Evolutionary conservation across 2,888 invertebrate genomes (phyloP).

Genomic region (Pandemis corylana): DNA sequence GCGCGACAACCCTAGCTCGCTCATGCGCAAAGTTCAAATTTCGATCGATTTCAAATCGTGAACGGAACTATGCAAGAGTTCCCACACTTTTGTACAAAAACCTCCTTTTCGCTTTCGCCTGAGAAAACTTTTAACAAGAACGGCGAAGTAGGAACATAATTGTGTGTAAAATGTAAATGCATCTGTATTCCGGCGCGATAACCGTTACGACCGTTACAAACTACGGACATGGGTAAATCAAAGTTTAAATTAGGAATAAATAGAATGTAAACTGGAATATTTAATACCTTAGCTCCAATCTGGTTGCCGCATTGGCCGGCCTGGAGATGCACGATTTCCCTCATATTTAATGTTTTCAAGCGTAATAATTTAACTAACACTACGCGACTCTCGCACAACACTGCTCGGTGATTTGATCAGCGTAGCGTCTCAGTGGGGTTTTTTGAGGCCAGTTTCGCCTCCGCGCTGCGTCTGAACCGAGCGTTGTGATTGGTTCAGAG

Average conservation of each 20-base stretch:
- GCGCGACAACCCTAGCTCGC: slow-evolving; percentile 52
- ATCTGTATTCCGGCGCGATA: slow-evolving; percentile 40
- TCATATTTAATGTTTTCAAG: slow-evolving; percentile 84
- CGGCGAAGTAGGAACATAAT: slow-evolving; percentile 36
- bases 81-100: slow-evolving; percentile 44
- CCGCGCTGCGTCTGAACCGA: slow-evolving; percentile 65
- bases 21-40: slow-evolving; percentile 59
- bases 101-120: slow-evolving; percentile 44
- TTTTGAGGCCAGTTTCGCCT: slow-evolving; percentile 80
- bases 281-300: slow-evolving; percentile 87
- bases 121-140: slow-evolving; percentile 29
- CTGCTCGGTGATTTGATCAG: slow-evolving; percentile 77
- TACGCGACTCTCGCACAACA: slow-evolving; percentile 78
- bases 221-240: slow-evolving; percentile 36
- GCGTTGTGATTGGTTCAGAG: slow-evolving; percentile 66
- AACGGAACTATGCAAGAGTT: slow-evolving; percentile 64
- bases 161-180: slow-evolving; percentile 35
- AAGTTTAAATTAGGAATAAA: not conserved
- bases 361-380: slow-evolving; percentile 77
- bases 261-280: slow-evolving; percentile 2
- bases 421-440: slow-evolving; percentile 67
- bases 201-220: slow-evolving; percentile 45
- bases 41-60: slow-evolving; percentile 53
- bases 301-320: slow-evolving; percentile 95
- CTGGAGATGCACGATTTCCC: slow-evolving; percentile 93